Base-by-base conservation (phyloP, 2,113 vertebrate genomes). In the Percina caprodes region DNA sequence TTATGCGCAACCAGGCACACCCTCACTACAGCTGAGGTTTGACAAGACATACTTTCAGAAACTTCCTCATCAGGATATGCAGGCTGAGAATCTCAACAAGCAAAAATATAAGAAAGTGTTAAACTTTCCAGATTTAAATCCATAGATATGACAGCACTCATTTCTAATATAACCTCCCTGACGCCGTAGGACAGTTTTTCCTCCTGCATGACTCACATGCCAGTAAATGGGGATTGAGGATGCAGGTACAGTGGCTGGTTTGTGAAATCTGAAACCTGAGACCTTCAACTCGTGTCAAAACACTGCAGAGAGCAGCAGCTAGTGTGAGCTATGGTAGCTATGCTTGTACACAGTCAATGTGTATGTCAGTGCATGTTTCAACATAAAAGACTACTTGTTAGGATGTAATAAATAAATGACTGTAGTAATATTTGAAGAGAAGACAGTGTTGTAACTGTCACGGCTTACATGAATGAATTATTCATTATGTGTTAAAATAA, bases 261-360 rank as follows among this genome's bases (percentile, higher is more conserved):
- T 91, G 93, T 91, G 90, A 88, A 90, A 91, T 86, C 55, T 42
- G 91, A 83, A 94, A 91, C 84, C 65, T 56, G 90, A 93, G 86
- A 88, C 60, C 85, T 71, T 92, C 85, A 88, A 86, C 89, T 91
- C 87, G 70, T 89, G 71, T 88, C 67, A 76, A 83, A 89, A 89
- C 75, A 86, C 55, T 77, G 60, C 74, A 69, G 51, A 70, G 68
- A 65, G 84, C 81, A 7, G 86, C 67, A 66, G 83, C 46, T 69
- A 79, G 68, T 13, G 48, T 11, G 23, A 74, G 79, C 77, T 52
- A 72, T 80, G 65, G 71, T 19, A 75, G 74, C 77, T 79, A 71
- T 82, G 84, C 58, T 35, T 35, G 72, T 5, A 61, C 46, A 26
- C 69, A 63, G 72, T 82, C 79, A 75, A n/a, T n/a, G 71, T 58